Percentiles rank a stretch among this genome's conserved stretches.
These are phyloP conservation scores for Lordiphosa clarofinis DNA, from an alignment of 1,140 invertebrate genomes.

Conservation along the genomic window DNA sequence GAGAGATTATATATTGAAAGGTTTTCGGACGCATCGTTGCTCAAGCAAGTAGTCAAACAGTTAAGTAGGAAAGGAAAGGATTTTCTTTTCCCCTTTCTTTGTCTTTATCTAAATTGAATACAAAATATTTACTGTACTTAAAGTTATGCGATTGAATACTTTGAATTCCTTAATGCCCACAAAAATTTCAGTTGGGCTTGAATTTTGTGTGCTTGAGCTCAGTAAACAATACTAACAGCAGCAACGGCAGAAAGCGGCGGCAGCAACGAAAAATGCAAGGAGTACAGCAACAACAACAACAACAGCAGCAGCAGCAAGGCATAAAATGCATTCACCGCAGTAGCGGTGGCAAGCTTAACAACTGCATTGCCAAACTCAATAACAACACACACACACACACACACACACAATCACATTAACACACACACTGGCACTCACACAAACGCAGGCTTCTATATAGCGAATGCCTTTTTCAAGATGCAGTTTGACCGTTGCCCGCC, in stretches of 20 bases:
- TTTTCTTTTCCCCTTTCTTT: no score
- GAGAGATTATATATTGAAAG: no score
- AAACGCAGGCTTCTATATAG: conserved; percentile 28
- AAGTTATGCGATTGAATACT: conserved; percentile 41
- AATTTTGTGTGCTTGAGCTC: conserved; percentile 6
- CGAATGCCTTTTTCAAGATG: conserved; percentile 59
- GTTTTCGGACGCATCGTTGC: no score
- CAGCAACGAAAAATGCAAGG: conserved; percentile 48
- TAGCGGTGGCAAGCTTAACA: conserved; percentile 40
- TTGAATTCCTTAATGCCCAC: conserved; percentile 41
- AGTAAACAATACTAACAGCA: conserved; percentile 34
- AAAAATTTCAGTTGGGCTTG: conserved; percentile 43
- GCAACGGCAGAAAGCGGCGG: conserved; percentile 24
- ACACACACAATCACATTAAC: conserved; percentile 18
- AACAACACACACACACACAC: conserved; percentile 33
- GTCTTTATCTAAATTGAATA: conserved; percentile 8
- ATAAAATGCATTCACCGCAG: conserved; percentile 68
- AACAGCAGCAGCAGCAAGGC: conserved; percentile 19
- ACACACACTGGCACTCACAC: conserved; percentile 13
- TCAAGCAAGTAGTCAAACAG: no score
- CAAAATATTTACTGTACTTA: conserved; percentile 53
- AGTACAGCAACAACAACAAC: conserved; percentile 27
- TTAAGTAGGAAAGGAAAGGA: no score
- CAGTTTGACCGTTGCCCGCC: conserved; percentile 72
- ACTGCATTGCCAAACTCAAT: conserved; percentile 71